Evolutionary conservation across 1,140 invertebrate species (phyloP), one percentile per base, ranked within the genome.

Genomic region (Aphis craccivora): DNA sequence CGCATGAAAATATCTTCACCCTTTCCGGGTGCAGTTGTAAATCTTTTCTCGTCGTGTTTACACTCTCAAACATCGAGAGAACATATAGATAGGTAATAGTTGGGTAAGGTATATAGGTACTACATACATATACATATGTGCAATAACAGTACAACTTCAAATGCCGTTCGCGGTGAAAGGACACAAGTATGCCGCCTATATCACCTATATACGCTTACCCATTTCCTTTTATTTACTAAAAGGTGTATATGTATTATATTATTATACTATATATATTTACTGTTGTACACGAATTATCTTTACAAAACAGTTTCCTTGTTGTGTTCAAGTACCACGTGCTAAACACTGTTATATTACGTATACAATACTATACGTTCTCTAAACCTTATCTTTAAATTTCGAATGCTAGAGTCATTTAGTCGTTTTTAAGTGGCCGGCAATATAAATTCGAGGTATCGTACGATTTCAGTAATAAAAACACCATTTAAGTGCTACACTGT

Each of bases 41-140:
- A 89, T 89, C 35, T 55, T 89, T 89, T 89, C 55, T 89, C 9
- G 9, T 7, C 14, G 48, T 55, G 88, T 55, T 89, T 55, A 89
- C 51, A 37, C 35, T 55, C 51, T 40, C 22, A 89, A 25, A 53
- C 22, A 55, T 23, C 35, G 35, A n/a, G n/a, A n/a, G n/a, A n/a
- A n/a, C 18, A 9, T 25, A 43, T 14, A 37, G 11, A 8, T 86
- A 76, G 30, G n/a, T 35, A 76, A 76, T 76, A 76, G 60, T 67
- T 76, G 60, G 0, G 35, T 83, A 37, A 83, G 35, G 22, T 40
- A 22, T 40, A 22, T 81, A 81, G 37, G 37, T 40, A 40, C 11
- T 1, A n/a, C 37, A 11, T 22, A 22, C 30, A 40, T 45, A 87
- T 45, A n/a, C n/a, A 9, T 35, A 1, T 14, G 84, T 86, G 40